Conservation (phyloP, 2,888 invertebrate species). For the Diaperis boleti region DNA sequence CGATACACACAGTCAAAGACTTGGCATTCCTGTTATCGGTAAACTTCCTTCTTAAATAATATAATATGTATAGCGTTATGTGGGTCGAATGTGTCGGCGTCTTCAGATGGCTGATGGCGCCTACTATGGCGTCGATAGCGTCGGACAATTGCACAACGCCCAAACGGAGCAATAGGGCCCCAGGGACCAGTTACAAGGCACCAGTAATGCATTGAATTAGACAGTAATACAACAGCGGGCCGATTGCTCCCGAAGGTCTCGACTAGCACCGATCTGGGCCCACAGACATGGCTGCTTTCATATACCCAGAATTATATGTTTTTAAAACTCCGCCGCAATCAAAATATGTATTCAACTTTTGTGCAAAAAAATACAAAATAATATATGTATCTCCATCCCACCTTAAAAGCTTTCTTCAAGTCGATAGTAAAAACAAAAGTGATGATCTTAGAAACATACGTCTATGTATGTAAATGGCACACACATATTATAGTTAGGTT, state of each 20-base stretch:
- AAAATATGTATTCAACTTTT: too few species aligned
- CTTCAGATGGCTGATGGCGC: conserved; percentile 55
- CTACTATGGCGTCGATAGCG: conserved; percentile 60
- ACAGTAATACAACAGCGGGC: conserved; percentile 69
- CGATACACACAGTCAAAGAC: too few species aligned
- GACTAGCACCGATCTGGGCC: conserved; percentile 46
- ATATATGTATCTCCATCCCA: too few species aligned
- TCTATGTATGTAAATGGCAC: too few species aligned
- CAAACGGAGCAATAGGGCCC: conserved; percentile 63
- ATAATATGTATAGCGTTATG: not conserved
- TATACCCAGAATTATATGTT: conserved; percentile 46
- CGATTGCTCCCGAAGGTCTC: conserved; percentile 55
- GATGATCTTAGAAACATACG: too few species aligned
- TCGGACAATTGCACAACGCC: conserved; percentile 64
- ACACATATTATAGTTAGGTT: too few species aligned
- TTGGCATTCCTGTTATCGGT: too few species aligned
- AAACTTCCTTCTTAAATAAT: too few species aligned
- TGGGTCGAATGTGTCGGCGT: conserved; percentile 35
- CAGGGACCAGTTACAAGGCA: conserved; percentile 66
- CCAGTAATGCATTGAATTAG: conserved; percentile 72
- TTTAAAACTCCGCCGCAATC: conserved; percentile 41
- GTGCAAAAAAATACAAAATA: too few species aligned
- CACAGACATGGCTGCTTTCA: conserved; percentile 45
- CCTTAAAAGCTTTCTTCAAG: too few species aligned
- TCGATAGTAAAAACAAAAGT: too few species aligned